A percentile compares a stretch with the other conserved stretches of the same genome.
These are phyloP conservation scores for Tetramorium alpestre DNA, from an alignment of 1,140 invertebrate genomes.

Conservation along the genomic window DNA sequence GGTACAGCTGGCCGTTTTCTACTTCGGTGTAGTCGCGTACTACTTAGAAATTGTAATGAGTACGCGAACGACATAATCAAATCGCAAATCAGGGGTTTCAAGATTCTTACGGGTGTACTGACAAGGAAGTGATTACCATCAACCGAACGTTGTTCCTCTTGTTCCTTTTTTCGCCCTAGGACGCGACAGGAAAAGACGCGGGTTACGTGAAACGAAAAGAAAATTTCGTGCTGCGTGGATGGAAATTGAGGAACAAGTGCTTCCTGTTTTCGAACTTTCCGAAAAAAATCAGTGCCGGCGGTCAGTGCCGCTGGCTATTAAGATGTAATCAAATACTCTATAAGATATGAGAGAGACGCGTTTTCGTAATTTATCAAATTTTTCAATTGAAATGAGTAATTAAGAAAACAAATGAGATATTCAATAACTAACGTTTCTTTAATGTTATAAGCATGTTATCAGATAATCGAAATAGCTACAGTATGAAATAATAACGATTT, in stretches of 20 bases:
- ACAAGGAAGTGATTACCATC: slow-evolving; percentile 83
- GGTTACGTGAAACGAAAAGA: slow-evolving; percentile 54
- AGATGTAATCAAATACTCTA: slow-evolving; percentile 48
- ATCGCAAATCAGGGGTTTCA: slow-evolving; percentile 68
- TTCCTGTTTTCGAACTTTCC: slow-evolving; percentile 70
- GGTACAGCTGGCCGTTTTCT: slow-evolving; percentile 32
- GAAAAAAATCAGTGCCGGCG: slow-evolving; percentile 56
- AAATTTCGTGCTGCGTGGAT: slow-evolving; percentile 61
- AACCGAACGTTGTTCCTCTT: slow-evolving; percentile 54
- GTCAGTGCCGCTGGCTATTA: neutral
- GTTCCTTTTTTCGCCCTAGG: slow-evolving; percentile 73
- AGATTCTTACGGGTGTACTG: slow-evolving; percentile 72
- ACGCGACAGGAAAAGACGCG: slow-evolving; percentile 63
- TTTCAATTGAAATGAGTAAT: neutral
- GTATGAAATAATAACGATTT: neutral
- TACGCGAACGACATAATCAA: slow-evolving; percentile 81
- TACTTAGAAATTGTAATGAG: slow-evolving; percentile 81
- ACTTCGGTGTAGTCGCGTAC: slow-evolving; percentile 38
- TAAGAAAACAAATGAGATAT: neutral
- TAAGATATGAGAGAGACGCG: slow-evolving; percentile 10
- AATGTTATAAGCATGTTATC: neutral
- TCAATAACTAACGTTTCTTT: neutral
- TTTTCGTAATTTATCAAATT: slow-evolving; percentile 17
- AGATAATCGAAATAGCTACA: neutral
- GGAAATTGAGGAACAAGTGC: slow-evolving; percentile 44